Evolutionary conservation across 2,113 vertebrate genomes (phyloP), one percentile per base, ranked within the genome.

Genomic region (Cinclus mexicanus): DNA sequence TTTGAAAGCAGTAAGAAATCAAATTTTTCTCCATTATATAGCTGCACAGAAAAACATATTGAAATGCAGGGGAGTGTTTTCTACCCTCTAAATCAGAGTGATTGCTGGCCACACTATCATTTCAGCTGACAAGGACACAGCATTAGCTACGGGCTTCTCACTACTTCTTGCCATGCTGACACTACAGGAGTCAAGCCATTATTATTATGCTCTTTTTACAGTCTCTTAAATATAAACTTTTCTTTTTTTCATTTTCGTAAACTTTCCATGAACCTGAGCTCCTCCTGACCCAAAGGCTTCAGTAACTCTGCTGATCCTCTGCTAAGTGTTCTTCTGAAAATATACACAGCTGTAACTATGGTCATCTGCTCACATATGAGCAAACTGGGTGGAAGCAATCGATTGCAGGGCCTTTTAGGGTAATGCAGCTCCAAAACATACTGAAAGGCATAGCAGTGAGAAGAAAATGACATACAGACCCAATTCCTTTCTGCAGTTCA

Each of bases 241-340:
- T 60, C 41, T 52, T 41, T 33, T 33, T 29, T 37, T 9, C 12
- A 59, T 91, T 85, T 90, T 83, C 14, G 53, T 93, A 93, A 90
- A 95, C 90, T 94, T 90, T 69, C n/a, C 56, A 52, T 80, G 79
- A 96, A 80, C 87, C 60, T 87, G 82, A 90, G 37, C 35, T 92
- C 33, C 60, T 77, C 47, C 75, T 92, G 85, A 80, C 78, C 59
- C 2, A 4, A 83, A 86, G 91, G 52, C 39, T n/a, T 37, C 35
- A 70, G 68, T 39, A 90, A 79, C 65, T 91, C 82, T 80, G 21
- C 61, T 82, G 69, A 88, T 59, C 12, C 46, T 82, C 70, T 83
- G 39, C 56, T 86, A 90, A 60, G 39, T 7, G 8, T 41, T 37
- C 17, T 59, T 90, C 92, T 83, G 1, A 28, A 91, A 88, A 55